Evolutionary conservation across 2,797 vertebrate species (phyloP), one percentile per base, ranked within the genome.

Genomic region (Liparis tanakae): DNA sequence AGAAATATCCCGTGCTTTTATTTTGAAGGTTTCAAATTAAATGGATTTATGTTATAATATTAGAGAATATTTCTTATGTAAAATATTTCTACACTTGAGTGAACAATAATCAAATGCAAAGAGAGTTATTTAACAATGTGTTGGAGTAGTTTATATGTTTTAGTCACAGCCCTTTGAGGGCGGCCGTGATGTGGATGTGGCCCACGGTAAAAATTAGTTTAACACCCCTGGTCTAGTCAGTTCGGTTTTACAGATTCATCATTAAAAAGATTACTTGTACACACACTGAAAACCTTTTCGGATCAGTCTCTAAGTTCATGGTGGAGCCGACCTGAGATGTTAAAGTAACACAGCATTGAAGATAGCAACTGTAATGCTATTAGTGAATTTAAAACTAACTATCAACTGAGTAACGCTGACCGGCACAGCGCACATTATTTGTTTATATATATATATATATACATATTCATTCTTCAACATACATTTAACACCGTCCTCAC

Each of bases 401-500:
- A 50, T 46, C 43, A 46, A 46, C 43, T 50, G 1, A 51, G 50
- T 22, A 22, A 22, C 10, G 2, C n/a, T 13, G 4, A 51, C 20
- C 20, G 7, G 20, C 20, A 51, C 10, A 10, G 48, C n/a, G 10
- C 1, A 8, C 48, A 18, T 18, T 18, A 46, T 46, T 46, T 46
- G 44, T 46, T 46, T 57, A 10, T 10, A 44, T 3, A 51, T 57
- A 10, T 10, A 44, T 3, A 51, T 37, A 37, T 36, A 72, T 70
- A 30, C 25, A 39, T 41, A 0, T 51, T 5, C n/a, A 64, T 63
- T 54, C 7, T 51, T 62, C 25, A 44, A 25, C 61, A 51, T 46
- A 7, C 18, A 67, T 67, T 53, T 30, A 63, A 60, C 46, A 60
- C 17, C 60, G 18, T 63, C 46, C n/a, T 54, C 41, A 56, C 64